Evolutionary conservation across 1,140 invertebrate genomes (phyloP), one percentile per base, ranked within the genome.

Genomic region (Chymomyza costata): DNA sequence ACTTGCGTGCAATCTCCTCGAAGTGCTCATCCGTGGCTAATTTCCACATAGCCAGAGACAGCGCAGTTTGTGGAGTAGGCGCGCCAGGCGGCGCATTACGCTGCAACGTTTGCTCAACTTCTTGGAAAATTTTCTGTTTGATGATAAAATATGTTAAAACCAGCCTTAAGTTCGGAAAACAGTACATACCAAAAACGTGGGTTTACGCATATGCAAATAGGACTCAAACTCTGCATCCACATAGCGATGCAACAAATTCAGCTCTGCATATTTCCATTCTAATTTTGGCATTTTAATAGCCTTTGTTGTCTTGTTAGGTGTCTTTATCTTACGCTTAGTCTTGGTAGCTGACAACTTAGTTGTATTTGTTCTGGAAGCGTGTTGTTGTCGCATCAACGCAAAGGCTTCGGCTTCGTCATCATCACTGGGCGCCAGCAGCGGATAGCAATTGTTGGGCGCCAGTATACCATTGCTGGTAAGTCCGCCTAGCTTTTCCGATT

Each of bases 21-120:
- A 85, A 84, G 41, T 85, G 83, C 31, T 85, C 83, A 31, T 84
- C 80, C 1, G 83, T 85, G n/a, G 70, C 34, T 5, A 85, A 49
- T 35, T 84, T 85, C 83, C 83, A 85, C 16, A 85, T 38, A 3
- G 80, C 62, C 14, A 85, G 50, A 0, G 83, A 83, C 1, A 85
- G 57, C 14, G 66, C 62, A 3, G 82, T 84, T 34, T 82, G 73
- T 0, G 78, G 56, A 11, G 59, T 52, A 0, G 61, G 59, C 10
- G 60, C 44, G 0, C 62, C 65, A 0, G 67, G 49, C n/a, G 67
- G 5, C 1, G 59, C 30, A 14, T 71, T 56, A 2, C 51, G 37
- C 13, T 49, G 10, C 5, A 81, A 14, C 11, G 43, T 57, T 5
- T 38, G 41, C 14, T 50, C 65, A 2, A 81, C 31, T 5, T 35